phyloP scores from a whole-genome alignment of 2,888 invertebrate species.

The Mesodorylaimus sp. region DNA sequence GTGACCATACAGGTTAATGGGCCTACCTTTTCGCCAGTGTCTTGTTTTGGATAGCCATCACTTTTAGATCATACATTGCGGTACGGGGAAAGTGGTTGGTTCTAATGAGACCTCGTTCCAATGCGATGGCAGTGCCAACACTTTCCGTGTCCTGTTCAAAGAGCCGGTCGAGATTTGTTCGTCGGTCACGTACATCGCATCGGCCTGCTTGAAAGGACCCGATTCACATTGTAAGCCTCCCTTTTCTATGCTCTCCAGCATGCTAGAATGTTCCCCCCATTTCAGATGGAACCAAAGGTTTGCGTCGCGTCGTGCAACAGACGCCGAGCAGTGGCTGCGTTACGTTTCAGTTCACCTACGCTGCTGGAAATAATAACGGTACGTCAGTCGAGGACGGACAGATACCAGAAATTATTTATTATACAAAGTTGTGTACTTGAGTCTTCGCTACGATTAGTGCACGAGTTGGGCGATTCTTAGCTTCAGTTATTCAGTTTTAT shows the following conservation, averaged over 20 bases:
- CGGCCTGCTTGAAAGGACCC: slow-evolving; percentile 52
- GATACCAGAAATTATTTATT: slow-evolving; percentile 68
- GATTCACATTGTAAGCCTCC: neutral
- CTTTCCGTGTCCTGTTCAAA: slow-evolving; percentile 60
- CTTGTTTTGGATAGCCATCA: neutral
- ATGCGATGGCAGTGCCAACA: slow-evolving; percentile 56
- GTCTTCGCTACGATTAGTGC: too few relatives aligned
- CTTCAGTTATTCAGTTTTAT: too few relatives aligned
- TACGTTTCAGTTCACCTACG: slow-evolving; percentile 61
- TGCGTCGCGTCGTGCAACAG: slow-evolving; percentile 53
- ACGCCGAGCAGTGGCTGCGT: slow-evolving; percentile 55
- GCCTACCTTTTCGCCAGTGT: neutral
- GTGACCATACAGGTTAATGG: slow-evolving; percentile 45
- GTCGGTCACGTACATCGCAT: slow-evolving; percentile 58
- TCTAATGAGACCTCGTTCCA: slow-evolving; percentile 55
- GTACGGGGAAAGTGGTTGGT: slow-evolving; percentile 52
- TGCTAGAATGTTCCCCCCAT: too few relatives aligned
- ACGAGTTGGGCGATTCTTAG: too few relatives aligned
- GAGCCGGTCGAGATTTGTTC: slow-evolving; percentile 61
- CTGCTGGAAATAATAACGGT: slow-evolving; percentile 66
- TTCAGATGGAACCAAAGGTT: slow-evolving; percentile 62
- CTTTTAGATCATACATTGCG: slow-evolving; percentile 48
- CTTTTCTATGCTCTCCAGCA: too few relatives aligned
- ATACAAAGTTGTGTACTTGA: slow-evolving; percentile 30
- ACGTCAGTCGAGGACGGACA: slow-evolving; percentile 70